Base-by-base conservation (phyloP, 2,797 vertebrate genomes). In the Chaetodon trifasciatus region DNA sequence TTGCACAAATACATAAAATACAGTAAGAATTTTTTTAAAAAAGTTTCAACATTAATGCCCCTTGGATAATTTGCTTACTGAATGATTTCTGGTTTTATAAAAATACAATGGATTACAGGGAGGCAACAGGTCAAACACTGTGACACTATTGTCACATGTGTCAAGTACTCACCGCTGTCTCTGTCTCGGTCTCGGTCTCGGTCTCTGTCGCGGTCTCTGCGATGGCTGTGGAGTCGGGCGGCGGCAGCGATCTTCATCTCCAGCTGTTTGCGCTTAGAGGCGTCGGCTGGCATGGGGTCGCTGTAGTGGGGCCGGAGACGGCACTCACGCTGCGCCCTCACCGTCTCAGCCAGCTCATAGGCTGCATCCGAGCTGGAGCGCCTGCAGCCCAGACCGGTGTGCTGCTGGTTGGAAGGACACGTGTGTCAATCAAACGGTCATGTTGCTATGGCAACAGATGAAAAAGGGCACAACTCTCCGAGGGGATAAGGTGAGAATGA, bases 241-340 rank as follows among this genome's bases (percentile, higher is more conserved):
- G 96, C 96, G 0, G 96, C 96, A 1, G 96, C 96, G 6, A 97
- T 98, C 94, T 97, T 97, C 96, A 98, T 96, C 92, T 98, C 96
- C 93, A 97, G 95, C 94, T 98, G 96, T 91, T 97, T 97, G 90
- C 97, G 96, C 91, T 97, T 97, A 86, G 96, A 95, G 0, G 96
- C 96, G 78, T 97, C 96, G 0, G 96, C 95, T 0, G 97, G 96
- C 97, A 97, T 97, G 70, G 96, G 97, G 91, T 97, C 97, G 32
- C 96, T 97, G 94, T 96, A 96, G 93, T 97, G 96, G 0, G 97
- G 96, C 87, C 97, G 94, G 85, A 97, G 95, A 13, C 97, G 96
- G 80, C 96, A 96, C 90, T 97, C 96, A 37, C 97, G 95, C 94
- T 96, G 97, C 5, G 95, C 94, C 93, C 95, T 97, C 91, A 96